phyloP scores from a whole-genome alignment of 2,113 vertebrate species.

The Scophthalmus maximus region DNA sequence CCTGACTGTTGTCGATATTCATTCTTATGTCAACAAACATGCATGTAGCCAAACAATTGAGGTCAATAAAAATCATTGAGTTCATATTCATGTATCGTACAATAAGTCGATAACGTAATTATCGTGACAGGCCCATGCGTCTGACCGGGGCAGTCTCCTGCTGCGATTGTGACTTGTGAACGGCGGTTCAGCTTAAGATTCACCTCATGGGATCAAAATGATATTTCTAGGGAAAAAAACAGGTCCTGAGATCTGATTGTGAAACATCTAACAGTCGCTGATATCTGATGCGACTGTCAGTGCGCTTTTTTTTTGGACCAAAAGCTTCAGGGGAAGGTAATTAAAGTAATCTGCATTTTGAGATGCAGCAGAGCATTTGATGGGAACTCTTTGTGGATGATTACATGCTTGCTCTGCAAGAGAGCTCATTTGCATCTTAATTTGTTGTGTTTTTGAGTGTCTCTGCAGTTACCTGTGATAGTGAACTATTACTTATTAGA shows the following conservation, averaged over 20 bases:
- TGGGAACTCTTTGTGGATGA: conserved; percentile 51
- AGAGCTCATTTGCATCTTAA: conserved; percentile 60
- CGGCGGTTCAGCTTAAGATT: too few species aligned
- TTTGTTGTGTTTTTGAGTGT: conserved; percentile 28
- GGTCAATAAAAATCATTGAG: too few species aligned
- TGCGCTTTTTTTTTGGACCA: conserved; percentile 39
- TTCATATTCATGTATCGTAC: too few species aligned
- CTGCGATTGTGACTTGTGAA: too few species aligned
- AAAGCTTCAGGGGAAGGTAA: conserved; percentile 29
- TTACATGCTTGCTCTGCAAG: conserved; percentile 40
- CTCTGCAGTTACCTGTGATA: conserved; percentile 10
- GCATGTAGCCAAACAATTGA: too few species aligned
- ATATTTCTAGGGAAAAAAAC: background rate
- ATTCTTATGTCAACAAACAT: too few species aligned
- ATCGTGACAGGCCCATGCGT: too few species aligned
- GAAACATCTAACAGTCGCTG: conserved; percentile 4
- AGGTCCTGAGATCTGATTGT: background rate
- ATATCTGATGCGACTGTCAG: conserved; percentile 34
- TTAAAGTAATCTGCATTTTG: conserved; percentile 54
- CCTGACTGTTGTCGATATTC: too few species aligned
- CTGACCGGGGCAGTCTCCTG: too few species aligned
- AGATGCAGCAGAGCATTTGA: conserved; percentile 60
- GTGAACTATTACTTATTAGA: conserved; percentile 14
- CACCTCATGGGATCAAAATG: background rate
- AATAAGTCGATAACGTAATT: too few species aligned